A percentile compares a stretch with the other conserved stretches of the same genome.
Evolutionary conservation across 2,888 invertebrate species (phyloP).

Genomic region (Anoplius nigerrimus): DNA sequence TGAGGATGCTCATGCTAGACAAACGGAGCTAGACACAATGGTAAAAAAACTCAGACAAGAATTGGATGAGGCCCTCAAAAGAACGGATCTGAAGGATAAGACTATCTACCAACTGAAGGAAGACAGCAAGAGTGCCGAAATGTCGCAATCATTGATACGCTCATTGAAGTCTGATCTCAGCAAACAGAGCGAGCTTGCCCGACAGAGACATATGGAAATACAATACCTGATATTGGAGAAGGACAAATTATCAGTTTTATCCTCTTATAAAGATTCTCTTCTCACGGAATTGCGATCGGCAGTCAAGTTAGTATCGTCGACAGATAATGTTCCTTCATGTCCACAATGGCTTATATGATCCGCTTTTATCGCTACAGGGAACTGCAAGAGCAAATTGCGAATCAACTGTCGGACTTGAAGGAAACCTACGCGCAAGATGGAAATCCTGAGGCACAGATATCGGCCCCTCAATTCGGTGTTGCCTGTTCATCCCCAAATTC

Average conservation of each 20-base stretch:
- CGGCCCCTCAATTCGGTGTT: slow-evolving; percentile 46
- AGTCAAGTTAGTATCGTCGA: slow-evolving; percentile 53
- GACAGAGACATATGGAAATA: slow-evolving; percentile 51
- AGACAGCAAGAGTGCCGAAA: slow-evolving; percentile 37
- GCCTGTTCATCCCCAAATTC: slow-evolving; percentile 61
- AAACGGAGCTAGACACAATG: slow-evolving; percentile 29
- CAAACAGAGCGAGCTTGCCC: slow-evolving; percentile 55
- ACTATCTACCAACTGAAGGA: slow-evolving; percentile 40
- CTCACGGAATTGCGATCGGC: slow-evolving; percentile 52
- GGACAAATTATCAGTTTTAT: slow-evolving; percentile 58
- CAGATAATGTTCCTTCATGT: neutral
- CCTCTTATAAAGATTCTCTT: slow-evolving; percentile 56
- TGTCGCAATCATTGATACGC: slow-evolving; percentile 43
- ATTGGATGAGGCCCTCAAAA: slow-evolving; percentile 34
- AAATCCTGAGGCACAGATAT: slow-evolving; percentile 40
- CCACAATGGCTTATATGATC: neutral
- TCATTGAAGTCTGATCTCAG: slow-evolving; percentile 50
- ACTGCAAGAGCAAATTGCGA: slow-evolving; percentile 55
- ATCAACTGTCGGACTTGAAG: slow-evolving; percentile 50
- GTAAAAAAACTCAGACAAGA: slow-evolving; percentile 31
- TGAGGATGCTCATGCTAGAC: slow-evolving; percentile 43
- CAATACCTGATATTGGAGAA: slow-evolving; percentile 60
- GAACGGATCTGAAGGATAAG: slow-evolving; percentile 36
- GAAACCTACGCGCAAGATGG: slow-evolving; percentile 41
- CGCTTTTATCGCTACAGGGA: slow-evolving; percentile 47